Evolutionary conservation across 2,888 invertebrate species (phyloP), one percentile per base, ranked within the genome.

Genomic region (Clistopyga incitator): DNA sequence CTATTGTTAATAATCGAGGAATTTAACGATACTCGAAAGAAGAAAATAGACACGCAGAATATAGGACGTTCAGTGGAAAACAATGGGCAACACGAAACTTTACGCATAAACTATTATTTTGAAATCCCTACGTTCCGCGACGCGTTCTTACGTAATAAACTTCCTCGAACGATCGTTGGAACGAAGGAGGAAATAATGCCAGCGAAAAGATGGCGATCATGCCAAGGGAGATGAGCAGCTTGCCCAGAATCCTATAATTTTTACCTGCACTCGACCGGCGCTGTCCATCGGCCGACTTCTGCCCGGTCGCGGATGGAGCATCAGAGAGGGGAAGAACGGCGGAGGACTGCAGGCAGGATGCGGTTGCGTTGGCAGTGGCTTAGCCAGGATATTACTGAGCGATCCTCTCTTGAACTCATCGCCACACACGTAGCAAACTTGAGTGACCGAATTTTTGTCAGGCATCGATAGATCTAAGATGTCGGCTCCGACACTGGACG

Each of bases 391-490:
- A 88, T 97, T 96, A 90, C 95, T 95, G 38, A 98, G 95, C 86
- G 97, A 97, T 86, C 97, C 97, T 79, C 97, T 95, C 87, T 96
- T 95, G 93, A 96, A 97, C 93, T 98, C 97, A 92, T 97, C 97
- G 23, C 98, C 98, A 93, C 98, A 98, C 18, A 98, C 97, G 93
- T 98, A 98, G 93, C 97, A 97, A 74, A 98, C 97, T 94, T 98
- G 97, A 25, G 97, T 97, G 88, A 97, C 96, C 15, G 97, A 97
- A 94, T 98, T 98, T 94, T 98, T 98, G 94, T 98, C 98, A 13
- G 98, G 98, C 98, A 98, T 98, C 84, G 97, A 97, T 82, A 98
- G 94, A 94, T 98, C 98, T 83, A 98, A 94, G 89, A 97, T 97
- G 92, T 97, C 97, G 52, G 97, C 96, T 89, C 97, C 97, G n/a